These are phyloP conservation scores for Gila robusta DNA, from an alignment of 2,797 vertebrate genomes.

Conservation along the genomic window DNA sequence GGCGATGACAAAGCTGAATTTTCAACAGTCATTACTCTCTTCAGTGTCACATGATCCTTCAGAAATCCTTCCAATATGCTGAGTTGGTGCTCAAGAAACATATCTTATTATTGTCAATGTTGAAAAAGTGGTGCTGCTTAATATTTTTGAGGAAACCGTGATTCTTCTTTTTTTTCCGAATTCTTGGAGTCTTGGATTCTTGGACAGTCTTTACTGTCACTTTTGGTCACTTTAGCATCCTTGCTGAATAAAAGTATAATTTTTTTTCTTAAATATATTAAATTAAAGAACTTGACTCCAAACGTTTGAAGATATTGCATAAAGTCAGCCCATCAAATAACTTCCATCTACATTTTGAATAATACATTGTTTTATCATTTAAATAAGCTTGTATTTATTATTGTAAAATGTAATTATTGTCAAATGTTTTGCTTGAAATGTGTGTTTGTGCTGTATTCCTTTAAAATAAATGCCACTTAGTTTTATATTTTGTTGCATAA, in stretches of 20 bases:
- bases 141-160: neutral
- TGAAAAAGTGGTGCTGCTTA: neutral
- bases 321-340: neutral
- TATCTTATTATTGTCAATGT: neutral
- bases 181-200: neutral
- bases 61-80: neutral
- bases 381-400: neutral
- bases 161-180: neutral
- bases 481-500: constrained; percentile 3
- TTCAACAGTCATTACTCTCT: neutral
- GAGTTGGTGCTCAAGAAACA: neutral
- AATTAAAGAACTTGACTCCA: too few species aligned
- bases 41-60: neutral
- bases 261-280: neutral
- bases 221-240: neutral
- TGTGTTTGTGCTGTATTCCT: too few species aligned
- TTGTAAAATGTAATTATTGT: neutral
- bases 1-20: neutral
- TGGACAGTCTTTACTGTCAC: neutral
- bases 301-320: neutral
- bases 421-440: neutral
- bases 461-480: neutral
- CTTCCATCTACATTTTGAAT: neutral
- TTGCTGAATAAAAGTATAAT: neutral
- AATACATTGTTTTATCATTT: neutral